Evolutionary conservation across 2,888 invertebrate genomes (phyloP).

Genomic region (Lasioglossum calceatum): DNA sequence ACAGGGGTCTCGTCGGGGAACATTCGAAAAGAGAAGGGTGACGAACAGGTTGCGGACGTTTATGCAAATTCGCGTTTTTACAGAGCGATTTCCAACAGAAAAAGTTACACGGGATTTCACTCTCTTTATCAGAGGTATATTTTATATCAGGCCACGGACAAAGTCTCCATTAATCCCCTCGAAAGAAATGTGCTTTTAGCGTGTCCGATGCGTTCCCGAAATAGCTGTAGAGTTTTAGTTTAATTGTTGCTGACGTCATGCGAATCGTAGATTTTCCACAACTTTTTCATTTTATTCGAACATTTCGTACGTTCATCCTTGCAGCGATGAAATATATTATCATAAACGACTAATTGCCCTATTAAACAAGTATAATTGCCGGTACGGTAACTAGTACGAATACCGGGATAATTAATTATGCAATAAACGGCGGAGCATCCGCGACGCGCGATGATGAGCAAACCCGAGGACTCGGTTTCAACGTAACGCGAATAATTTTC

Average conservation of each 20-base stretch:
- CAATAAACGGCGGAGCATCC: neutral
- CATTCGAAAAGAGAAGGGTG: neutral
- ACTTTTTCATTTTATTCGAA: neutral
- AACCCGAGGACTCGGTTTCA: neutral
- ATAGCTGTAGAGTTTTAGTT: neutral
- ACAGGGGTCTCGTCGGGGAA: neutral
- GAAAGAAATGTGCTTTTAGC: neutral
- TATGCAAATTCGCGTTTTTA: conserved; percentile 7
- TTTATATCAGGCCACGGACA: neutral
- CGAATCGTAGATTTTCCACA: neutral
- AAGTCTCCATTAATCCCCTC: neutral
- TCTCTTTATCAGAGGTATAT: neutral
- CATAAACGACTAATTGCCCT: neutral
- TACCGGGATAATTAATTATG: neutral
- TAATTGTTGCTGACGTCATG: too few relatives aligned
- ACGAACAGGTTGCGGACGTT: neutral
- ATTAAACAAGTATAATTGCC: neutral
- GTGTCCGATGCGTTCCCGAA: neutral
- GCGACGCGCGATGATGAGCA: neutral
- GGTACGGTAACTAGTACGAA: neutral
- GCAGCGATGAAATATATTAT: neutral
- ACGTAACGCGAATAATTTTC: conserved; percentile 33
- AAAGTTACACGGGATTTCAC: neutral
- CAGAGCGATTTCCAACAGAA: neutral
- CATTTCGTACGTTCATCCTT: too few relatives aligned